Percentiles rank a stretch among this genome's conserved stretches.
These are phyloP conservation scores for Cydia strobilella DNA, from an alignment of 1,140 invertebrate species.

Conservation along the genomic window DNA sequence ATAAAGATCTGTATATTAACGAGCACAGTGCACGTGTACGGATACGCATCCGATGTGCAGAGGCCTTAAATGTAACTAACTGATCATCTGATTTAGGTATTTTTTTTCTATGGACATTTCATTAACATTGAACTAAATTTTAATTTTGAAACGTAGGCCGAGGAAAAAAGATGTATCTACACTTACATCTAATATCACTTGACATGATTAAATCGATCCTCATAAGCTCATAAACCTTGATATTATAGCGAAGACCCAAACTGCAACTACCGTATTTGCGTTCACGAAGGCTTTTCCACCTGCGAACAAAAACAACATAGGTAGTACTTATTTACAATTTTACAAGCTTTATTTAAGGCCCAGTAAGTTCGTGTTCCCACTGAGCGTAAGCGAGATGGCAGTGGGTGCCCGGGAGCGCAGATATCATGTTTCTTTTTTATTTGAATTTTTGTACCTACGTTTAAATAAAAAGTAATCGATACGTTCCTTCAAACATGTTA, in stretches of 20 bases:
- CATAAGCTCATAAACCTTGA: constrained; percentile 68
- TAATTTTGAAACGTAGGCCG: constrained; percentile 37
- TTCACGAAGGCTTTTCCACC: constrained; percentile 40
- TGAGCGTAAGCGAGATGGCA: too few species aligned
- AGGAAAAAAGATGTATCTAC: constrained; percentile 54
- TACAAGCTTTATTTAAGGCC: too few species aligned
- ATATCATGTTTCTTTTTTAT: too few species aligned
- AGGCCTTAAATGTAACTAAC: constrained; percentile 35
- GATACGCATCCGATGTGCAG: too few species aligned
- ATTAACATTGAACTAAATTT: not conserved
- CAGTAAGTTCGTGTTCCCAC: too few species aligned
- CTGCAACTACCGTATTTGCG: constrained; percentile 35
- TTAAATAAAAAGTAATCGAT: too few species aligned
- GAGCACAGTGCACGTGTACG: too few species aligned
- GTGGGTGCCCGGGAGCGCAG: too few species aligned
- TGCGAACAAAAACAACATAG: constrained; percentile 40
- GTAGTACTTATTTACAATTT: not conserved
- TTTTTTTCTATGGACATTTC: constrained; percentile 7
- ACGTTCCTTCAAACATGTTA: too few species aligned
- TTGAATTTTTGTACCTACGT: too few species aligned
- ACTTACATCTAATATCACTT: constrained; percentile 72
- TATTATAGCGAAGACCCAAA: constrained; percentile 58
- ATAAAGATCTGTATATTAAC: too few species aligned
- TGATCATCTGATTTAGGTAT: constrained; percentile 19
- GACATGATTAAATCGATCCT: constrained; percentile 58